A percentile compares a stretch with the other conserved stretches of the same genome.
Evolutionary conservation across 2,888 invertebrate species (phyloP).

Genomic region (Zygaena filipendulae): DNA sequence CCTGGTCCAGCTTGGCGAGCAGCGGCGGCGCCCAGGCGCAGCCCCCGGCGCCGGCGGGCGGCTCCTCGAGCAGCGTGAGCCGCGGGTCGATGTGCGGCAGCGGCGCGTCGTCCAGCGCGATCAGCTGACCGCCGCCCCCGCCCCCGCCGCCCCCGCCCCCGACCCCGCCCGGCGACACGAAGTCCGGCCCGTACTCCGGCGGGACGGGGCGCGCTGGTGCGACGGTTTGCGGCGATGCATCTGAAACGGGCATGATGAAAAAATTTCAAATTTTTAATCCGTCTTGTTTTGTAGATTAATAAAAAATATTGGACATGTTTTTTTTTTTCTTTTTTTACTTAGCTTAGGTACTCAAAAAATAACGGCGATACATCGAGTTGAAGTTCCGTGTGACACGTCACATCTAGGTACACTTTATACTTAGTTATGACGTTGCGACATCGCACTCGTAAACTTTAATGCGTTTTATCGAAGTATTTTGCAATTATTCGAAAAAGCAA

Average conservation of each 20-base stretch:
- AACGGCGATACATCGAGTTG: no score
- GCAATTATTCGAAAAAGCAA: no score
- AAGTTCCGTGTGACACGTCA: no score
- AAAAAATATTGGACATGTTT: no score
- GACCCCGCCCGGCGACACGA: constrained; percentile 17
- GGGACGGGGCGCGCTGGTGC: constrained; percentile 15
- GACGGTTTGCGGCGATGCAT: constrained; percentile 1
- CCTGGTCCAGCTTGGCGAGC: constrained; percentile 31
- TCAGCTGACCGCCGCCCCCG: constrained; percentile 18
- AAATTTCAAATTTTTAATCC: background rate
- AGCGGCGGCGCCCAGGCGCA: constrained; percentile 32
- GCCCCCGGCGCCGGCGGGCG: constrained; percentile 5
- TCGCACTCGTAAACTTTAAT: no score
- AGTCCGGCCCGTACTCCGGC: constrained; percentile 46
- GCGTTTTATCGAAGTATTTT: no score
- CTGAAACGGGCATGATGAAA: background rate
- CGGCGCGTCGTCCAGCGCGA: constrained; percentile 36
- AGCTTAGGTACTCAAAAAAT: no score
- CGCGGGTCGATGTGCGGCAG: constrained; percentile 51
- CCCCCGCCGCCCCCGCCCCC: constrained; percentile 4
- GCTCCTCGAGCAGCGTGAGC: constrained; percentile 27
- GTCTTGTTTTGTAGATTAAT: no score
- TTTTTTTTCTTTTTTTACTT: no score
- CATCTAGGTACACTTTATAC: no score
- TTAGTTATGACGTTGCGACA: no score